A percentile compares a stretch with the other conserved stretches of the same genome.
Conservation (phyloP, 2,113 vertebrate genomes). For the Myiozetetes cayanensis region DNA sequence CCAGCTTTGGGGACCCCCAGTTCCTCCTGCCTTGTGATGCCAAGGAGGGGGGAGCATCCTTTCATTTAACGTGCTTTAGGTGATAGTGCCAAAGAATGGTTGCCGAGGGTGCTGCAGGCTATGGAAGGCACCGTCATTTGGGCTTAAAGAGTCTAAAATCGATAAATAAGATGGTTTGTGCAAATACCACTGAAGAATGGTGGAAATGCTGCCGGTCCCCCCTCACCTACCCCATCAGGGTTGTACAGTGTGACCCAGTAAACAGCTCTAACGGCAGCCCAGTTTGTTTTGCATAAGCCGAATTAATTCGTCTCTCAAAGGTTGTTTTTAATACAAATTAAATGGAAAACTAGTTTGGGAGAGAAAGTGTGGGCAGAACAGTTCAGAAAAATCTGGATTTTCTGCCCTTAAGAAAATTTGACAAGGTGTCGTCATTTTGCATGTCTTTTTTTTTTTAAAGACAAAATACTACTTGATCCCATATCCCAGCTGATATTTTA, state of each 20-base stretch:
- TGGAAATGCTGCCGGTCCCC: background rate
- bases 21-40: background rate
- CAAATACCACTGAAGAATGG: background rate
- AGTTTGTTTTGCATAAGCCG: background rate
- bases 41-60: background rate
- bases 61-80: rapidly evolving
- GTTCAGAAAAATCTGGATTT: conserved; percentile 42
- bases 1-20: background rate
- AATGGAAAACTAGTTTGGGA: background rate
- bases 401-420: background rate
- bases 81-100: background rate
- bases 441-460: background rate
- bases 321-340: background rate
- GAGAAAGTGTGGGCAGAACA: background rate
- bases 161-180: background rate
- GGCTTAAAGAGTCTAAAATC: background rate
- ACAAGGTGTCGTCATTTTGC: conserved; percentile 2
- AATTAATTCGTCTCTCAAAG: background rate
- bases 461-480: background rate
- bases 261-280: background rate
- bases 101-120: background rate
- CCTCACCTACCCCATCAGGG: background rate
- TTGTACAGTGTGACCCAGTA: conserved; percentile 9
- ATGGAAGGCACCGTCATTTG: background rate
- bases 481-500: background rate